Base-by-base conservation (phyloP, 2,797 vertebrate genomes). In the Brachyrhaphis roseni region DNA sequence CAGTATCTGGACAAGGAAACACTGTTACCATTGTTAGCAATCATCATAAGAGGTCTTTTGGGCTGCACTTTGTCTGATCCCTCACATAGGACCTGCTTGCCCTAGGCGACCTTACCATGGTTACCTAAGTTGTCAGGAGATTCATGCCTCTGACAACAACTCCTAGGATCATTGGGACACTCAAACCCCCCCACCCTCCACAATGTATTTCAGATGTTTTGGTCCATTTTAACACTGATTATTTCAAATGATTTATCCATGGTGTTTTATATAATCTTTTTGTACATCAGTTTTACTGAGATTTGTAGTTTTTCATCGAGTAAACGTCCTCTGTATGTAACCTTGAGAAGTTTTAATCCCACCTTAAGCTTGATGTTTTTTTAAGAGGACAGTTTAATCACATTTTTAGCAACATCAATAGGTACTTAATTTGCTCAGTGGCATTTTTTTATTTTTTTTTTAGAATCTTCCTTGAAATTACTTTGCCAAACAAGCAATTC, bases 401-500 rank as follows among this genome's bases (percentile, higher is more conserved):
- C 74, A 71, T 80, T 71, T 79, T 51, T 46, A 51, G 23, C 45
- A 70, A 77, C 51, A 76, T 78, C 53, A 72, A 7, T 80, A 39
- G 79, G 15, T 71, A 3, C 46, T 74, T 78, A 74, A n/a, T 74
- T 43, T 74, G 18, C 8, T 53, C 39, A 43, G 13, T 41, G 26
- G n/a, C 70, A 39, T 5, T 26, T 53, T 53, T 53, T 51, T 47
- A n/a, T n/a, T 43, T 43, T 39, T 74, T 46, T 74, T 70, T 78
- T 26, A 46, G 72, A 64, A 28, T 51, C 39, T 57, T 75, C 64
- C 84, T 80, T 84, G 36, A 78, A 86, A 77, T 41, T 43, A 76
- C 53, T 68, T 75, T 62, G 70, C 66, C 49, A 34, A 64, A 55
- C 57, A 74, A 66, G 74, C 53, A 51, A 47, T 45, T 34, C n/a